A percentile compares a stretch with the other conserved stretches of the same genome.
Conservation (phyloP, 2,797 vertebrate genomes). For the Pachyuromys duprasi region DNA sequence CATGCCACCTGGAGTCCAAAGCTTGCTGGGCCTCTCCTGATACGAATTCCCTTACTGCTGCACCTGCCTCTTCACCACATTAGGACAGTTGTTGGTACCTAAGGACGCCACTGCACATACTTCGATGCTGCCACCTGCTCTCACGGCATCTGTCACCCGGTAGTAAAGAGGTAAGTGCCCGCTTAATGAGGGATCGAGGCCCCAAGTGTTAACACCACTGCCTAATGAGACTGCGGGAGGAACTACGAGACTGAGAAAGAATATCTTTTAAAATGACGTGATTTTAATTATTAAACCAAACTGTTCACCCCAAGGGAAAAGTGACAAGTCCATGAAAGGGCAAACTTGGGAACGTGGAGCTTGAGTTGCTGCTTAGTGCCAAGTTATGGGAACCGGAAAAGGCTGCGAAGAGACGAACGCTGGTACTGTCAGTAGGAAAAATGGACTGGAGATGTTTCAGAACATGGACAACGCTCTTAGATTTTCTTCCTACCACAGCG, state of each 20-base stretch:
- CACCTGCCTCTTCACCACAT: neutral
- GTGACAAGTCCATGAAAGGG: neutral
- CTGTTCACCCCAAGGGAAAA: neutral
- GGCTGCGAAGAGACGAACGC: neutral
- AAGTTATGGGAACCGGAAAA: neutral
- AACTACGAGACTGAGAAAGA: neutral
- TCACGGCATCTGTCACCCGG: neutral
- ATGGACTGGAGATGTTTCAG: neutral
- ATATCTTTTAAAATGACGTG: neutral
- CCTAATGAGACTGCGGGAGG: slow-evolving; percentile 25
- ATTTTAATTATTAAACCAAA: slow-evolving; percentile 33
- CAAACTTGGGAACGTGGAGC: neutral
- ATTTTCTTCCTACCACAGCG: neutral
- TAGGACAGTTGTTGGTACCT: neutral
- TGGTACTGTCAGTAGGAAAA: too few species aligned
- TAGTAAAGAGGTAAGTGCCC: neutral
- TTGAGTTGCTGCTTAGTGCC: neutral
- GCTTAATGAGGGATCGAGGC: slow-evolving; percentile 21
- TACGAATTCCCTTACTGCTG: neutral
- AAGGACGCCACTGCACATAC: neutral
- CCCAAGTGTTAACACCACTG: slow-evolving; percentile 4
- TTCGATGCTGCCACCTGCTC: neutral
- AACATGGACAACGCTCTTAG: neutral
- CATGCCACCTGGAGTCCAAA: neutral
- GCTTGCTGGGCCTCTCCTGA: too few species aligned